Base-by-base conservation (phyloP, 1,140 invertebrate genomes). In the Chironomus striatipennis region DNA sequence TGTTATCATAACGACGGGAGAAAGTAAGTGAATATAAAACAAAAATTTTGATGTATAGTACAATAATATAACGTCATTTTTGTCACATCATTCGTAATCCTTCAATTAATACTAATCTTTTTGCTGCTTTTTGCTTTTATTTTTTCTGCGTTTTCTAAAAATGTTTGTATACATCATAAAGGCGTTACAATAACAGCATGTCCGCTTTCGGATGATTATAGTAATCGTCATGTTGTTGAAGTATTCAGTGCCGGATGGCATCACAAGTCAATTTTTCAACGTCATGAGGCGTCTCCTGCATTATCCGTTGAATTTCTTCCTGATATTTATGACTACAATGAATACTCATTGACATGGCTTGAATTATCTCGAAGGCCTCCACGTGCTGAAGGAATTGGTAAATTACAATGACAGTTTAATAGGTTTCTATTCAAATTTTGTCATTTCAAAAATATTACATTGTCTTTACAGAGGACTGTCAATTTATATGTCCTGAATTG, bases 211-310 rank as follows among this genome's bases (percentile, higher is more conserved):
- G 80, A 80, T 10, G 79, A 82, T 74, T 81, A 80, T 42, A 79
- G 76, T 75, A 79, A 76, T 20, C 80, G 79, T 43, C 80, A 81
- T 20, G 81, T 77, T 74, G 81, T 82, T 15, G 91, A 94, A 83
- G 87, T 94, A 67, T 95, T 94, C 79, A 94, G 92, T 72, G 89
- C 92, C 75, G 93, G 92, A 24, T 95, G 93, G 92, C 85, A 86
- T 76, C 82, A 85, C 42, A 84, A 83, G 74, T 78, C 80, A 75
- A 79, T 80, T 64, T 82, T 79, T 74, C 79, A 79, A 20, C 75
- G 81, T 0, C 74, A 78, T 10, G 81, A 82, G 78, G 85, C 88
- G 77, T 85, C 90, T 0, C 84, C 89, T 75, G 89, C 88, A 70
- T 85, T 95, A 1, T 86, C 91, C 47, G 87, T 94, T 6, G 93